Percentiles rank a stretch among this genome's conserved stretches.
Conservation (phyloP, 2,113 vertebrate genomes). For the Myxocyprinus asiaticus region DNA sequence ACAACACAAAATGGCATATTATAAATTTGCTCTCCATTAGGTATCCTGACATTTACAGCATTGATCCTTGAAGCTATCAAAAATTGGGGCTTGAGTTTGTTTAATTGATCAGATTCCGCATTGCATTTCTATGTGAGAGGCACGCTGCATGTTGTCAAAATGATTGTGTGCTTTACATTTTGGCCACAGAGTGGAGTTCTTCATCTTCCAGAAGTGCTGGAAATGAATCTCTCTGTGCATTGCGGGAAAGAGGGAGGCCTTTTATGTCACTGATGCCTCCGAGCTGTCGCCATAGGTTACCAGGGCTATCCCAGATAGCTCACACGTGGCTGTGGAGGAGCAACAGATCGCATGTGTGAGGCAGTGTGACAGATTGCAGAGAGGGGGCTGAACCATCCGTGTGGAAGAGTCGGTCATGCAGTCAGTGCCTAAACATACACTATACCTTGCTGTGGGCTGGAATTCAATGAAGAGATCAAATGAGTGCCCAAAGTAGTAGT, state of each 20-base stretch:
- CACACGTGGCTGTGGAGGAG: neutral
- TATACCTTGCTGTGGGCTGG: conserved; percentile 5
- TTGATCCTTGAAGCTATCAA: neutral
- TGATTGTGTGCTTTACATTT: conserved; percentile 15
- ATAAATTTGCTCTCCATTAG: too few species aligned
- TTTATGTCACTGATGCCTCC: conserved; percentile 1
- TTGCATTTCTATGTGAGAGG: neutral
- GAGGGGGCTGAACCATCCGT: neutral
- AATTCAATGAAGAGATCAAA: neutral
- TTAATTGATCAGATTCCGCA: neutral
- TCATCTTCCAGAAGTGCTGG: conserved; percentile 19
- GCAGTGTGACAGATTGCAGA: conserved; percentile 6
- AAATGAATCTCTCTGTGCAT: conserved; percentile 20
- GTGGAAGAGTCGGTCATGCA: conserved; percentile 13
- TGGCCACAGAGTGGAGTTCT: conserved; percentile 47
- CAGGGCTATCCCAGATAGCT: conserved; percentile 36
- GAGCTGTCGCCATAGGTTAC: conserved; percentile 35
- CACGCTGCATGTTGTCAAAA: neutral
- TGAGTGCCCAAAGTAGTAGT: neutral
- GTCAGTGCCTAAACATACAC: conserved; percentile 14
- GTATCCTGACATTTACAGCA: neutral
- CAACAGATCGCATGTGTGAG: neutral
- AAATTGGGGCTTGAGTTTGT: neutral
- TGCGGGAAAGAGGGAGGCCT: conserved; percentile 13
- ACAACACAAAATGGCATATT: too few species aligned